These are phyloP conservation scores for Chrysomela aeneicollis DNA, from an alignment of 2,888 invertebrate species.

Conservation along the genomic window DNA sequence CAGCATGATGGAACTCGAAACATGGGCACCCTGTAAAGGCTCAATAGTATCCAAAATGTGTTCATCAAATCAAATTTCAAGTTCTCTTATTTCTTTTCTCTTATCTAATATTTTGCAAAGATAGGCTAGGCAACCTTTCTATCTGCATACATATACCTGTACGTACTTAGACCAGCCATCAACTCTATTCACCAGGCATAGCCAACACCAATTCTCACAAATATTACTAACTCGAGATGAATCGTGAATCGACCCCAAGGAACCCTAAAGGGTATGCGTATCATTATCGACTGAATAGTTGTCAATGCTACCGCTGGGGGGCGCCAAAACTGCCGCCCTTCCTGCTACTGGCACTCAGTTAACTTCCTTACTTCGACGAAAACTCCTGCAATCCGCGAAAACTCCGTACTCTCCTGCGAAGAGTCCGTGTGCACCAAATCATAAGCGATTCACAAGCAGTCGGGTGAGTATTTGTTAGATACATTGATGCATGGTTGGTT, in stretches of 20 bases:
- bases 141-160: neutral
- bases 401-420: conserved; percentile 18
- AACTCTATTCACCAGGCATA: too few relatives aligned
- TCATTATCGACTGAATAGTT: conserved; percentile 46
- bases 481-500: neutral
- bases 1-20: too few relatives aligned
- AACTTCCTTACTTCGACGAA: conserved; percentile 36
- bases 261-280: conserved; percentile 36
- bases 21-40: too few relatives aligned
- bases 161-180: too few relatives aligned
- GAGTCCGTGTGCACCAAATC: neutral
- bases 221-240: neutral
- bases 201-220: neutral
- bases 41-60: too few relatives aligned
- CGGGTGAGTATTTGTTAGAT: conserved; percentile 9
- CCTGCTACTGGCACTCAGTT: conserved; percentile 41
- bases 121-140: too few relatives aligned
- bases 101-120: too few relatives aligned
- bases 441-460: neutral
- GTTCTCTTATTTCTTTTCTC: too few relatives aligned
- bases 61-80: too few relatives aligned
- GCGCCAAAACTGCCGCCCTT: conserved; percentile 44
- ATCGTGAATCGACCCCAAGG: conserved; percentile 19
- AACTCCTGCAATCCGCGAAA: conserved; percentile 24
- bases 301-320: conserved; percentile 34